Base-by-base conservation (phyloP, 1,140 invertebrate genomes). In the Asobara japonica region DNA sequence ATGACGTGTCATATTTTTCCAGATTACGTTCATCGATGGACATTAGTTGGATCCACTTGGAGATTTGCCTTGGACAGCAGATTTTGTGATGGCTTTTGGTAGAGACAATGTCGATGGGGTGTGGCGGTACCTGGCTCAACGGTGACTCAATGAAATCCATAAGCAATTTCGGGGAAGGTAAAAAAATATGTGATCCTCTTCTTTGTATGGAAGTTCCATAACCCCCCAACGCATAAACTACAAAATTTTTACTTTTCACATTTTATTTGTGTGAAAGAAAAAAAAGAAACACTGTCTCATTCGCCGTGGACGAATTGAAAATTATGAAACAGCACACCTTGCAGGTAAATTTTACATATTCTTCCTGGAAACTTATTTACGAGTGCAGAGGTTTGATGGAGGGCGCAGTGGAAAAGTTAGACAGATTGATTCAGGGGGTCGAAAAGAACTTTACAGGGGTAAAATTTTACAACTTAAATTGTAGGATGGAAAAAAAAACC, bases 91-190 rank as follows among this genome's bases (percentile, higher is more conserved):
- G 29, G 77, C 74, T 60, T 78, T 79, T 64, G 72, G 75, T 74
- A 74, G 74, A 69, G 78, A 62, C 76, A 75, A 66, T 77, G 78
- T 79, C 76, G 79, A 72, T 69, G 72, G 56, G 77, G 80, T 65
- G 71, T 78, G 71, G 82, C 78, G 76, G 79, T 74, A 76, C 79
- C 78, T 77, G 76, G 79, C 73, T 73, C 78, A 76, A 77, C 82
- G 82, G 83, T 81, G 77, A 83, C 70, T 78, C 41, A 20, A 13
- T 33, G 36, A 66, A 70, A 25, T 48, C 33, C 48, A 48, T 71
- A 22, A 69, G 66, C 3, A 45, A 74, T 74, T 71, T 31, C n/a
- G 30, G 38, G 13, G 16, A 27, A 60, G 27, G 51, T 27, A 27
- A 60, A 0, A 11, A 20, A 60, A 27, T 60, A 25, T 60, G 3